phyloP scores from a whole-genome alignment of 2,113 vertebrate species.

The Colossoma macropomum region DNA sequence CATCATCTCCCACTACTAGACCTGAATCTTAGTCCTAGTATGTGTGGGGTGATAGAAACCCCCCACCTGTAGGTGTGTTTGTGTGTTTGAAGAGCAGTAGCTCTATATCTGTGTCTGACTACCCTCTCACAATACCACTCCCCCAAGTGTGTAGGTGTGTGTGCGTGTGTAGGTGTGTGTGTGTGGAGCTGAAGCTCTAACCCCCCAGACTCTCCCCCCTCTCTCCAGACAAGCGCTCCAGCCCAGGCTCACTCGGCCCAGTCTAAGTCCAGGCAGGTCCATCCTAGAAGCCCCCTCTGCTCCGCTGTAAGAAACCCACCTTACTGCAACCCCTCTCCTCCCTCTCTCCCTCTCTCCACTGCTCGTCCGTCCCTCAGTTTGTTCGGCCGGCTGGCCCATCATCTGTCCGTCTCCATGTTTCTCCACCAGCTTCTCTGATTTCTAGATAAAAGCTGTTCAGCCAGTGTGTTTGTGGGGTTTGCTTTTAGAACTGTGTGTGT shows the following conservation, averaged over 20 bases:
- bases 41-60: too few species aligned
- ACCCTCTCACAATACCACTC: background rate
- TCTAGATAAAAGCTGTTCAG: constrained; percentile 6
- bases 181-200: constrained; percentile 42
- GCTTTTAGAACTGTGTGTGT: background rate
- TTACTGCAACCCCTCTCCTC: constrained; percentile 47
- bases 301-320: constrained; percentile 78
- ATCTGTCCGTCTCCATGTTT: constrained; percentile 11
- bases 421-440: constrained; percentile 39
- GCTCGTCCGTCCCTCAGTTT: background rate
- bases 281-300: constrained; percentile 79
- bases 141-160: constrained; percentile 15
- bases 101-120: background rate
- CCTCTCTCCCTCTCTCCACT: constrained; percentile 11
- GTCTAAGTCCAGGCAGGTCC: constrained; percentile 76
- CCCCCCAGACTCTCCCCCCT: constrained; percentile 59
- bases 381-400: background rate
- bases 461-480: constrained; percentile 9
- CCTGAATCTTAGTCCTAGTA: too few species aligned
- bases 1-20: background rate
- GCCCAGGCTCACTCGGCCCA: constrained; percentile 76
- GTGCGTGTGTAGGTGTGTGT: constrained; percentile 12
- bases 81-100: background rate
- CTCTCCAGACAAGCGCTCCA: constrained; percentile 77
- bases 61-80: background rate